Base-by-base conservation (phyloP, 2,888 invertebrate species). In the Acrobasis suavella region DNA sequence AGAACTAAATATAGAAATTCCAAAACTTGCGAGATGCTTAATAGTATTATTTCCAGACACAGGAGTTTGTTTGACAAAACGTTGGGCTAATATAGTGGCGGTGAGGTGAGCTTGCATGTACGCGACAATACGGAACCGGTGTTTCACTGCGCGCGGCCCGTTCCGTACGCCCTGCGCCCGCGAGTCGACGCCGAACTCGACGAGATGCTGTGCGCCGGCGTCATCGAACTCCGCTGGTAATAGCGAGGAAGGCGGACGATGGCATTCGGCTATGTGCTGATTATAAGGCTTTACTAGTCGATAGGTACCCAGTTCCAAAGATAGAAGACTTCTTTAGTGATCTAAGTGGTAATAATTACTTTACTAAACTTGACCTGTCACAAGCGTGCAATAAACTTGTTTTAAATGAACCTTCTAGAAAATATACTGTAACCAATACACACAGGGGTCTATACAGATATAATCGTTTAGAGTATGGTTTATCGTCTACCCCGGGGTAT, bases 41-140 rank as follows among this genome's bases (percentile, higher is more conserved):
- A 52, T 52, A 22, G 1, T 16, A 32, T 52, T 12, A 52, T 52
- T 52, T 52, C 5, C 52, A 52, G 52, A 32, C 52, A 52, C 22
- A 15, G 22, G 52, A n/a, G 22, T n/a, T 14, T 52, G 52, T 52
- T 52, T 32, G 52, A 52, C 14, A 32, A 32, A 22, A 52, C 52
- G 10, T 15, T 52, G 52, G 52, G 52, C 52, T 5, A 15, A 16
- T 52, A 52, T 22, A 16, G 9, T 9, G 52, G 52, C 5, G 16
- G 15, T 3, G 15, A 14, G 22, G 52, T 52, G 52, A 3, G 12
- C 2, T 16, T 52, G 8, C 52, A 52, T 10, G 52, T 52, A 15
- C 39, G 38, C 14, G 15, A 12, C n/a, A 15, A 9, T 7, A 38
- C 46, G 10, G 10, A 10, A 17, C 54, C 54, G 3, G 38, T 54